These are phyloP conservation scores for Campoplex nolae DNA, from an alignment of 2,888 invertebrate species.

Conservation along the genomic window DNA sequence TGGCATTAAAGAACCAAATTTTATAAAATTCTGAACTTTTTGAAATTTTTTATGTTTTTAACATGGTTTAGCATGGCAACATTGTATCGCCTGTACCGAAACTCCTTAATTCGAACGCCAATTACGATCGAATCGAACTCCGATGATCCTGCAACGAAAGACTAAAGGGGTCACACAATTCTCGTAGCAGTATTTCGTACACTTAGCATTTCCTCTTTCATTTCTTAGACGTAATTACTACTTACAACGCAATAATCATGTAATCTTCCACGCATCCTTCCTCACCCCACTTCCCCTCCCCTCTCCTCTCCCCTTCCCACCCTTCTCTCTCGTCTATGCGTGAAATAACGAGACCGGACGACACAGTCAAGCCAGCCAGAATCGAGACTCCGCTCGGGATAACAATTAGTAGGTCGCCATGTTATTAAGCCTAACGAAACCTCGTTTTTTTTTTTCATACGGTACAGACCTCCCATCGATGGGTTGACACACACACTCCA, in stretches of 20 bases:
- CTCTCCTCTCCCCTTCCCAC: not conserved
- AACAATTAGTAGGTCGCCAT: slow-evolving; percentile 79
- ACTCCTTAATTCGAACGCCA: not conserved
- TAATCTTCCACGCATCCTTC: not conserved
- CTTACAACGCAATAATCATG: slow-evolving; percentile 12
- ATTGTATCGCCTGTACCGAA: no score
- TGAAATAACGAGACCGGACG: slow-evolving; percentile 54
- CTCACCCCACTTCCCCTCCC: not conserved
- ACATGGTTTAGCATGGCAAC: no score
- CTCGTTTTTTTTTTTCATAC: slow-evolving; percentile 67
- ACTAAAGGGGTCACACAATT: not conserved
- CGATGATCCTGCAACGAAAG: not conserved
- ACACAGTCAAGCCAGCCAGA: slow-evolving; percentile 39
- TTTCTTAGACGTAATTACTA: slow-evolving; percentile 48
- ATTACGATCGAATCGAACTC: not conserved
- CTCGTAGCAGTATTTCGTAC: slow-evolving; percentile 23
- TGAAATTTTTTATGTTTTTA: no score
- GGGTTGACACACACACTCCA: slow-evolving; percentile 39
- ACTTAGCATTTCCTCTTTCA: slow-evolving; percentile 61
- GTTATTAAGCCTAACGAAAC: slow-evolving; percentile 78
- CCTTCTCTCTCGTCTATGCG: slow-evolving; percentile 3
- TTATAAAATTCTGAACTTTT: no score
- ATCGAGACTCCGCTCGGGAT: slow-evolving; percentile 62
- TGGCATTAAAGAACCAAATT: no score
- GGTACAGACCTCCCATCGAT: slow-evolving; percentile 22